Evolutionary conservation across 2,888 invertebrate genomes (phyloP).

Genomic region (Bombylius major): DNA sequence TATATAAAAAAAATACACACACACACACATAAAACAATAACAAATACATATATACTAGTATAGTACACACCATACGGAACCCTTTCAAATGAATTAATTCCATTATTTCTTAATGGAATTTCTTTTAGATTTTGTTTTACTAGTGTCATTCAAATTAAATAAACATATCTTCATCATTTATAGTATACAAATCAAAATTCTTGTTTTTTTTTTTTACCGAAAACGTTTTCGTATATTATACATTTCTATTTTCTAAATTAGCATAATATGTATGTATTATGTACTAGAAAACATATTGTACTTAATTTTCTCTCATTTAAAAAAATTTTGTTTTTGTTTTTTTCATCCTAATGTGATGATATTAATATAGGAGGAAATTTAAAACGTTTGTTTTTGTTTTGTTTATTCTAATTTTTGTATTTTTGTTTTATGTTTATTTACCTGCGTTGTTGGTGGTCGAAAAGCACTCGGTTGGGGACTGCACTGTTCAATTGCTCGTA

Average conservation of each 20-base stretch:
- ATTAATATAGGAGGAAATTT: too few relatives aligned
- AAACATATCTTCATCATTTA: not conserved
- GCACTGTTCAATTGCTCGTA: conserved; percentile 41
- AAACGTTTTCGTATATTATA: not conserved
- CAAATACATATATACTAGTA: not conserved
- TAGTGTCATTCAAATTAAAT: conserved; percentile 10
- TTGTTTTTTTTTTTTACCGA: not conserved
- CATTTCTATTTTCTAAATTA: not conserved
- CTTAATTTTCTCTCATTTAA: too few relatives aligned
- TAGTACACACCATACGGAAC: not conserved
- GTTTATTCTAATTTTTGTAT: too few relatives aligned
- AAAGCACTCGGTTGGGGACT: conserved; percentile 21
- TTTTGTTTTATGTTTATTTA: conserved; percentile 9
- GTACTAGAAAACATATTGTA: too few relatives aligned
- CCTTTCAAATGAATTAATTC: not conserved
- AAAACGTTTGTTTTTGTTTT: too few relatives aligned
- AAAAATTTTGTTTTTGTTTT: too few relatives aligned
- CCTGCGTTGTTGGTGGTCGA: conserved; percentile 16
- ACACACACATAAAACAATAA: too few relatives aligned
- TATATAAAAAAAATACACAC: too few relatives aligned
- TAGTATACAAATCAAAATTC: not conserved
- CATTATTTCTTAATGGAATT: conserved; percentile 10
- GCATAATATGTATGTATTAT: not conserved
- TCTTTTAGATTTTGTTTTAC: conserved; percentile 9
- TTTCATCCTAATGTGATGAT: too few relatives aligned